These are phyloP conservation scores for Dromaius novaehollandiae DNA, from an alignment of 2,113 vertebrate genomes.

Conservation along the genomic window DNA sequence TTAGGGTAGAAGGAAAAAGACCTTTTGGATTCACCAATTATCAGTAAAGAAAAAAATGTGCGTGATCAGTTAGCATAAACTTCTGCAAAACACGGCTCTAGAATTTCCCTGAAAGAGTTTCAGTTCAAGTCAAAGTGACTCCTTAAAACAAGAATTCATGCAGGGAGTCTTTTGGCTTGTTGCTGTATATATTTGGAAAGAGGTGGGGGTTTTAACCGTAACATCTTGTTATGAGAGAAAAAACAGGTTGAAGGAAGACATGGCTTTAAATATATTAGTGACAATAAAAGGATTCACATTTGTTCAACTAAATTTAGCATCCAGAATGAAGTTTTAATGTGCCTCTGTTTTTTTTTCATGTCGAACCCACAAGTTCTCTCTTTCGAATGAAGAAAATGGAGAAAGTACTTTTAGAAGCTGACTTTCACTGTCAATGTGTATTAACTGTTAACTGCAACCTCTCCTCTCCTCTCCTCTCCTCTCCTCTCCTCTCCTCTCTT, in stretches of 20 bases:
- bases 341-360: neutral
- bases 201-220: neutral
- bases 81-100: neutral
- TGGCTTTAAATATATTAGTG: neutral
- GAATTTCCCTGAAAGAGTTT: neutral
- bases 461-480: neutral
- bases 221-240: slow-evolving; percentile 2
- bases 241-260: neutral
- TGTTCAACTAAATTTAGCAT: slow-evolving; percentile 22
- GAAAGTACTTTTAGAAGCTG: neutral
- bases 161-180: neutral
- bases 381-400: neutral
- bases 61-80: neutral
- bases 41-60: neutral
- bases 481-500: neutral
- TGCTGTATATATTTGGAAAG: neutral
- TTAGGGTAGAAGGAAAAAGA: neutral
- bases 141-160: neutral
- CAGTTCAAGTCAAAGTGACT: neutral
- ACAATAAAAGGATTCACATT: neutral
- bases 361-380: neutral
- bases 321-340: neutral
- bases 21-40: neutral
- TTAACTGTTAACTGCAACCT: neutral
- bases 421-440: neutral